Percentiles rank a stretch among this genome's conserved stretches.
Conservation (phyloP, 2,888 invertebrate genomes). For the Drosophila sordidula region DNA sequence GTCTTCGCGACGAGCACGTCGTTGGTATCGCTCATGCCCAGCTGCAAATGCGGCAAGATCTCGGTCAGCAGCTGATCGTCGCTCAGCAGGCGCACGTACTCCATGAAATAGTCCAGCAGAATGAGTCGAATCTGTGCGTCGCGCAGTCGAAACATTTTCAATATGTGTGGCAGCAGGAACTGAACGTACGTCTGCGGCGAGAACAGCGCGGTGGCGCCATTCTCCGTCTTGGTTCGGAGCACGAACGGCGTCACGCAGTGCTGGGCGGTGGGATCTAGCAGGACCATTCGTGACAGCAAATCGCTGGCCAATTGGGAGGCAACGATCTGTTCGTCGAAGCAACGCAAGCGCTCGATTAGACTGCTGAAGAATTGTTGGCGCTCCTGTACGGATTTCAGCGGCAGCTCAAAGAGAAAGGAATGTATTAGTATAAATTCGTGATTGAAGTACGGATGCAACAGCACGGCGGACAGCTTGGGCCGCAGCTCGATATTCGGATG, state of each 20-base stretch:
- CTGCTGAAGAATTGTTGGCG: slow-evolving; percentile 92
- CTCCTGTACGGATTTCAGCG: slow-evolving; percentile 91
- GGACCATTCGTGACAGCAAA: slow-evolving; percentile 92
- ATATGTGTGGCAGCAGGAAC: slow-evolving; percentile 90
- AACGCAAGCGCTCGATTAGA: slow-evolving; percentile 89
- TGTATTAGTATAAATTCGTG: slow-evolving; percentile 94
- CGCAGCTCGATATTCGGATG: slow-evolving; percentile 88
- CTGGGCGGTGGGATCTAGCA: slow-evolving; percentile 93
- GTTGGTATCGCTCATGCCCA: slow-evolving; percentile 94
- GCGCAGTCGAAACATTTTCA: slow-evolving; percentile 93
- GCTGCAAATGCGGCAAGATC: slow-evolving; percentile 94
- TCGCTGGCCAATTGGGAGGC: slow-evolving; percentile 92
- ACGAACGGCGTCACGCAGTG: slow-evolving; percentile 84
- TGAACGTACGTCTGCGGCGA: slow-evolving; percentile 89
- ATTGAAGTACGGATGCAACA: slow-evolving; percentile 92
- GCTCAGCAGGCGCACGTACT: slow-evolving; percentile 91
- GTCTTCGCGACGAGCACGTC: slow-evolving; percentile 93
- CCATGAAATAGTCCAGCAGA: slow-evolving; percentile 91
- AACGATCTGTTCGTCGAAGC: slow-evolving; percentile 92
- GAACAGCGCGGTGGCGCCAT: slow-evolving; percentile 88
- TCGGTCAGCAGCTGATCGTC: slow-evolving; percentile 90
- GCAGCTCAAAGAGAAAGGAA: slow-evolving; percentile 92
- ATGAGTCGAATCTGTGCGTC: slow-evolving; percentile 93
- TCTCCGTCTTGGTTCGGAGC: slow-evolving; percentile 86
- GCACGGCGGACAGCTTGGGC: slow-evolving; percentile 88